Conservation (phyloP, 1,140 invertebrate genomes). For the Pteromalus puparum region DNA sequence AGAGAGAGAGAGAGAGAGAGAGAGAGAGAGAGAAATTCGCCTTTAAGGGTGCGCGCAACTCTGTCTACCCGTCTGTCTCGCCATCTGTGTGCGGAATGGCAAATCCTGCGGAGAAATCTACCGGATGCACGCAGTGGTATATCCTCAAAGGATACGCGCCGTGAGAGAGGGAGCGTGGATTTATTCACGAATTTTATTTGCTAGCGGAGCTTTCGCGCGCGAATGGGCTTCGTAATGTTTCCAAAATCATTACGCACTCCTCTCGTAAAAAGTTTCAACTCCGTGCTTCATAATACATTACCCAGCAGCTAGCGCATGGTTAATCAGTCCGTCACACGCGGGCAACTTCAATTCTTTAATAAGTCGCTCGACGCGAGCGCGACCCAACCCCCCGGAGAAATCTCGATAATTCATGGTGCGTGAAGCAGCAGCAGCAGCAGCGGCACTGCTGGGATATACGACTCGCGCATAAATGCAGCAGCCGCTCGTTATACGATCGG, state of each 20-base stretch:
- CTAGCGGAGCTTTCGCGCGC: not conserved
- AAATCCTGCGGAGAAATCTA: not conserved
- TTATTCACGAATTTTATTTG: conserved; percentile 1
- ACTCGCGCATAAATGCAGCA: conserved; percentile 53
- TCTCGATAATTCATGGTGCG: conserved; percentile 53
- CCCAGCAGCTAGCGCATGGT: not conserved
- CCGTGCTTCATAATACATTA: not conserved
- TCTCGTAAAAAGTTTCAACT: not conserved
- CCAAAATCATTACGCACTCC: not conserved
- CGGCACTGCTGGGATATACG: not conserved
- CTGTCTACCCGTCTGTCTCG: not conserved
- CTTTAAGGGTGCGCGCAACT: conserved; percentile 49
- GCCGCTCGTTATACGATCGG: conserved; percentile 52
- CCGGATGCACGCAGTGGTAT: not conserved
- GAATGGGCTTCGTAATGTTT: conserved; percentile 36
- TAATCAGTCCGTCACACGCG: conserved; percentile 4
- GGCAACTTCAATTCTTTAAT: conserved; percentile 23
- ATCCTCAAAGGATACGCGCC: not conserved
- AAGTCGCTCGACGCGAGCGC: not conserved
- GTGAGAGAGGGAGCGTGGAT: not conserved
- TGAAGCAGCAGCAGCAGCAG: conserved; percentile 37
- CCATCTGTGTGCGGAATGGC: not conserved
- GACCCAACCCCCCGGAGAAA: not conserved
- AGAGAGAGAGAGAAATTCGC: conserved; percentile 54
- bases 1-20: conserved; percentile 37